Evolutionary conservation across 2,888 invertebrate species (phyloP), one percentile per base, ranked within the genome.

Genomic region (Spialia ferax): DNA sequence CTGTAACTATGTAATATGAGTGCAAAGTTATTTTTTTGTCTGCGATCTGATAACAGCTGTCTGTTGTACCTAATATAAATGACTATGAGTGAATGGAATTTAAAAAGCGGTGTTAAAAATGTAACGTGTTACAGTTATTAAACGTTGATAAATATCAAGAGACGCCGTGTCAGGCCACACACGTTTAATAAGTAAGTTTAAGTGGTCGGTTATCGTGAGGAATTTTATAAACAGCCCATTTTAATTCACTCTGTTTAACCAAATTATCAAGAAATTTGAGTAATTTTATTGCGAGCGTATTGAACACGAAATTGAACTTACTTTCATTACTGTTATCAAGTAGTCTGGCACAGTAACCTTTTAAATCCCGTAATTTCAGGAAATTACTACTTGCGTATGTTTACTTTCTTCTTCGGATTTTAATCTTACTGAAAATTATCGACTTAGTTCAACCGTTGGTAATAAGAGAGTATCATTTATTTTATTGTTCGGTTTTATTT

Each of bases 41-140:
- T 69, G 22, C 63, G 70, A 77, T 75, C 74, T 69, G 73, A 75
- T 78, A 75, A 54, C 54, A 60, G 67, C 48, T 63, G 70, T 63
- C 73, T 67, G 72, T 75, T 72, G n/a, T n/a, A n/a, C n/a, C n/a
- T n/a, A n/a, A n/a, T n/a, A 75, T 71, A 73, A 75, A 76, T 76
- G 72, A 61, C 55, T 57, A 48, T 65, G 61, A 68, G 72, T 69
- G 67, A 70, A 69, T 52, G 66, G 71, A 71, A 74, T 72, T 73
- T 72, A 62, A 73, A 77, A 72, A 73, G 71, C 67, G 63, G 70
- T 59, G 67, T 71, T 74, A 73, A 75, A 65, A 50, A 76, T 69
- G 69, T 72, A 69, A 73, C 70, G 68, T 71, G 75, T 73, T 76
- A 74, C 77, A 72, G 74, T 74, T 79, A 77, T 70, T 72, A 70